Percentiles rank a stretch among this genome's conserved stretches.
Evolutionary conservation across 2,113 vertebrate species (phyloP).

Genomic region (Gnathonemus longibarbis): DNA sequence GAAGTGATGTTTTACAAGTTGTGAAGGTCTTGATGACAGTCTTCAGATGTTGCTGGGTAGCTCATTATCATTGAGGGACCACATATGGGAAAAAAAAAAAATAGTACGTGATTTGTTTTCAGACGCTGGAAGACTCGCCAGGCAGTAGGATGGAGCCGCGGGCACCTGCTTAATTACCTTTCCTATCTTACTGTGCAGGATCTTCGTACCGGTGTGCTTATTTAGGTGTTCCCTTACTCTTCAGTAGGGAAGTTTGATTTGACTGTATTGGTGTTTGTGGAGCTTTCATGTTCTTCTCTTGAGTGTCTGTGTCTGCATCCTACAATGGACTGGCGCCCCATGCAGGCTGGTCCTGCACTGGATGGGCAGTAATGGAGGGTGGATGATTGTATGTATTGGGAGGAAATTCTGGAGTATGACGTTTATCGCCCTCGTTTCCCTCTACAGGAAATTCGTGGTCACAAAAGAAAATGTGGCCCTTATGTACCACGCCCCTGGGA

Average conservation of each 20-base stretch:
- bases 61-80: neutral
- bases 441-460: slow-evolving; percentile 78
- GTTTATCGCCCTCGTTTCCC: neutral
- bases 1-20: neutral
- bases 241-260: neutral
- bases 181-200: neutral
- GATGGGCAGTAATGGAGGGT: neutral
- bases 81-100: neutral
- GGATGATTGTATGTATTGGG: neutral
- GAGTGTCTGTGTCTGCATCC: neutral
- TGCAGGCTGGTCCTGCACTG: neutral
- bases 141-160: neutral
- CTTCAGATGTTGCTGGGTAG: neutral
- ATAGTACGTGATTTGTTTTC: neutral
- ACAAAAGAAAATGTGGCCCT: slow-evolving; percentile 84
- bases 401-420: neutral
- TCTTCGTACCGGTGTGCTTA: neutral
- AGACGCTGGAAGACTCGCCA: neutral
- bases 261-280: neutral
- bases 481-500: slow-evolving; percentile 90
- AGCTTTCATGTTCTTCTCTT: neutral
- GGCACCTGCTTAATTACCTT: neutral
- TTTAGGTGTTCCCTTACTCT: neutral
- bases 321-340: neutral
- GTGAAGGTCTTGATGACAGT: neutral